Base-by-base conservation (phyloP, 2,797 vertebrate genomes). In the Xenopus petersii region DNA sequence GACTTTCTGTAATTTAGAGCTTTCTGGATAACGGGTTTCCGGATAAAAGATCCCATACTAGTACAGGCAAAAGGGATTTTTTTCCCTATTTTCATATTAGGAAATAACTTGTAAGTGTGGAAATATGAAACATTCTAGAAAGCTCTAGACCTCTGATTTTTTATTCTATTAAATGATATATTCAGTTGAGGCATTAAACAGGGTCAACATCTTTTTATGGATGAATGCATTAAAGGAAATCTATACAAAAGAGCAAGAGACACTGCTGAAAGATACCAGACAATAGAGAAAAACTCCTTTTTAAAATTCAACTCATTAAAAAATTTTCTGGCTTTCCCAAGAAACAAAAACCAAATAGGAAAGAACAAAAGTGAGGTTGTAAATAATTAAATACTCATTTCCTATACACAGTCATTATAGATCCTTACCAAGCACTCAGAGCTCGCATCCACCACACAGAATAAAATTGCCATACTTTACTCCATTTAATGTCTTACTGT, bases 301-400 rank as follows among this genome's bases (percentile, higher is more conserved):
- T 77, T 64, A 68, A 64, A 65, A 74, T 64, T 70, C 66, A 69
- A 64, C 71, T 78, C 42, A 73, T 78, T 70, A 73, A 70, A 78
- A 2, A 69, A 4, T 16, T 58, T 64, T 70, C 61, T 49, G 48
- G 47, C 13, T 59, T 78, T 64, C 60, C 60, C 42, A 36, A 63
- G 42, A 74, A 64, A 15, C 56, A 17, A 67, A 12, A 51, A 2
- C n/a, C 58, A 60, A 71, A 71, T 26, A 46, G 48, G 58, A 51
- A 70, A 47, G 48, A 74, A 64, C 66, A 73, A 70, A 73, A 68
- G 21, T 64, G 60, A 47, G 61, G 51, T 65, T 73, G 67, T 78
- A 73, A 78, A 78, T 73, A 74, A 78, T 73, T 69, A 73, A 78
- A 73, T 49, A 64, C 33, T 42, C 66, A 72, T 67, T 73, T 78